Base-by-base conservation (phyloP, 1,140 invertebrate genomes). In the Diabrotica undecimpunctata region DNA sequence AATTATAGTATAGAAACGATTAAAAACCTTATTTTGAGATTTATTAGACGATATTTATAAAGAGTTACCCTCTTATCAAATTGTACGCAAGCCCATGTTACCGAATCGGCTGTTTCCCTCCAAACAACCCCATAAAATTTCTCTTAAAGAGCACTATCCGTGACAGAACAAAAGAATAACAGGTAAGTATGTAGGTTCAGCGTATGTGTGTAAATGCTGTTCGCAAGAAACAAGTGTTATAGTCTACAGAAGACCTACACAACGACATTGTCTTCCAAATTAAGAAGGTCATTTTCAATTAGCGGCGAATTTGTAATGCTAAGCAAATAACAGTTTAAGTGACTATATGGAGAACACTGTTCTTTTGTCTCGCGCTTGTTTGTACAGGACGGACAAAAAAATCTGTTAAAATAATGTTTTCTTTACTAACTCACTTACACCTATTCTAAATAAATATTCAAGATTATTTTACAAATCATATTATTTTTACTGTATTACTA, bases 231-330 rank as follows among this genome's bases (percentile, higher is more conserved):
- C 41, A 46, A 46, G 41, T 46, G 41, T 6, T 46, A 10, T 61
- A 61, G 61, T 56, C 36, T 62, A 62, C 41, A 66, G 55, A 39
- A 78, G 78, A 77, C 69, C 79, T 78, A 61, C 41, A 61, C 60
- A 50, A 25, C 35, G 35, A 61, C 41, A 61, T 53, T 52, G 60
- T 61, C 52, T 36, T 38, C 55, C 55, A 61, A 57, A 57, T 37
- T n/a, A 37, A 57, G 55, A 41, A 57, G 55, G 55, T 37, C 37
- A 37, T 57, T 12, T 54, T 25, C 53, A 46, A 46, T 46, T 46
- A 46, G 41, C 25, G 25, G 25, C 25, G 25, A 25, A 25, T 25
- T 25, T 25, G n/a, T 46, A 46, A 46, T 46, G 41, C n/a, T 46
- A 46, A 46, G 6, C 41, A 46, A 46, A 46, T n/a, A 46, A 46